These are phyloP conservation scores for Drosophila tristis DNA, from an alignment of 1,140 invertebrate genomes.

Conservation along the genomic window DNA sequence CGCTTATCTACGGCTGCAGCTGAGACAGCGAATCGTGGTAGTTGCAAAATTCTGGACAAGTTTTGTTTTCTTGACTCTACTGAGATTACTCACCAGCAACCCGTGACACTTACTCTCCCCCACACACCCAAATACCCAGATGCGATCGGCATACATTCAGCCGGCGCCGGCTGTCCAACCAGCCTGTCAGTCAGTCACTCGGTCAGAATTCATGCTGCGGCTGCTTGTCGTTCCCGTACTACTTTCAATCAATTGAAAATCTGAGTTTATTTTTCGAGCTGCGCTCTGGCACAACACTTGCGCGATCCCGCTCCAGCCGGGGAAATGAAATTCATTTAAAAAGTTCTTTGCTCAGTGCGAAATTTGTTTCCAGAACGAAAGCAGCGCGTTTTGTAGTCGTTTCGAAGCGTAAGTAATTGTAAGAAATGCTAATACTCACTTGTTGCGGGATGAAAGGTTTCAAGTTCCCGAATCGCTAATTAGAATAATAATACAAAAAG, in stretches of 20 bases:
- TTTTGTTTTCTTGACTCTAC: conserved; percentile 9
- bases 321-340: conserved; percentile 29
- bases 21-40: conserved; percentile 45
- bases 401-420: conserved; percentile 12
- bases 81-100: conserved; percentile 37
- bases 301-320: background rate
- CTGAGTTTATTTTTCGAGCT: conserved; percentile 41
- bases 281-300: conserved; percentile 9
- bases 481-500: conserved; percentile 4
- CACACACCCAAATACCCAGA: background rate
- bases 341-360: conserved; percentile 42
- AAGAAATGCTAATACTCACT: conserved; percentile 24
- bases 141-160: conserved; percentile 9
- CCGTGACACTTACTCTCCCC: conserved; percentile 9
- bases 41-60: conserved; percentile 30
- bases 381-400: conserved; percentile 1
- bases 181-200: conserved; percentile 30
- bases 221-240: conserved; percentile 30
- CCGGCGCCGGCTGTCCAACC: background rate
- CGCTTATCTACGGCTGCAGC: conserved; percentile 2
- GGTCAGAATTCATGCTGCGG: conserved; percentile 22
- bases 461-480: conserved; percentile 19
- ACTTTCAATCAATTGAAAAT: conserved; percentile 57
- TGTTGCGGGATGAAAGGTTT: no score
- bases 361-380: conserved; percentile 39